These are phyloP conservation scores for Limnephilus marmoratus DNA, from an alignment of 2,888 invertebrate genomes.

Conservation along the genomic window DNA sequence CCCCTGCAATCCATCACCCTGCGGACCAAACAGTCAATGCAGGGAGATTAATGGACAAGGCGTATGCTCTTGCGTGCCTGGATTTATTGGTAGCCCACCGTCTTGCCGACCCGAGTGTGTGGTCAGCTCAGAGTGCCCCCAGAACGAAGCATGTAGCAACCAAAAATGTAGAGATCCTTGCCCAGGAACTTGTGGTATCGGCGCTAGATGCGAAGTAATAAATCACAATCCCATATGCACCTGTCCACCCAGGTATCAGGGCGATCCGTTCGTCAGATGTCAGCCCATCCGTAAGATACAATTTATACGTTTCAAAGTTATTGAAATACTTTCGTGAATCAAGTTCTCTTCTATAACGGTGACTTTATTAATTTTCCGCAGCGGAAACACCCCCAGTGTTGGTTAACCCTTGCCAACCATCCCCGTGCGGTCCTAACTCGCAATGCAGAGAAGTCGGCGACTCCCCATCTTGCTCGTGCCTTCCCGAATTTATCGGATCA, in stretches of 20 bases:
- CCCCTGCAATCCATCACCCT: conserved; percentile 79
- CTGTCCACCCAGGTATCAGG: conserved; percentile 79
- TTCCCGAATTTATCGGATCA: conserved; percentile 78
- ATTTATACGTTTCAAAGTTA: background rate
- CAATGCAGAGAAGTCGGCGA: conserved; percentile 80
- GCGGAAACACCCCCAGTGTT: conserved; percentile 52
- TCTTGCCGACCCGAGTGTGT: conserved; percentile 86
- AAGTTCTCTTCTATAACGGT: conserved; percentile 33
- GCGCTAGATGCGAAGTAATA: conserved; percentile 84
- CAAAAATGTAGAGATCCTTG: conserved; percentile 90
- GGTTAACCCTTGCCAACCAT: conserved; percentile 80
- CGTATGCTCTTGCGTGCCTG: conserved; percentile 84
- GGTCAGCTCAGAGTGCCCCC: conserved; percentile 84
- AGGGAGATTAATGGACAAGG: conserved; percentile 81
- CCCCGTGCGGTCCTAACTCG: conserved; percentile 83
- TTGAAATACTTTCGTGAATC: conserved; percentile 11
- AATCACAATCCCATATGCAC: conserved; percentile 87
- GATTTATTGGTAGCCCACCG: conserved; percentile 83
- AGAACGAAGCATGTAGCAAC: conserved; percentile 84
- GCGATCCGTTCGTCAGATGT: conserved; percentile 86
- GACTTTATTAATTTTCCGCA: conserved; percentile 33
- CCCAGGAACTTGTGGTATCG: conserved; percentile 84
- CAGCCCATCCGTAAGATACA: conserved; percentile 73
- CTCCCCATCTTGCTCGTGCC: conserved; percentile 82
- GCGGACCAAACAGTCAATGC: conserved; percentile 87